Base-by-base conservation (phyloP, 2,888 invertebrate genomes). In the Athalia rosae region DNA sequence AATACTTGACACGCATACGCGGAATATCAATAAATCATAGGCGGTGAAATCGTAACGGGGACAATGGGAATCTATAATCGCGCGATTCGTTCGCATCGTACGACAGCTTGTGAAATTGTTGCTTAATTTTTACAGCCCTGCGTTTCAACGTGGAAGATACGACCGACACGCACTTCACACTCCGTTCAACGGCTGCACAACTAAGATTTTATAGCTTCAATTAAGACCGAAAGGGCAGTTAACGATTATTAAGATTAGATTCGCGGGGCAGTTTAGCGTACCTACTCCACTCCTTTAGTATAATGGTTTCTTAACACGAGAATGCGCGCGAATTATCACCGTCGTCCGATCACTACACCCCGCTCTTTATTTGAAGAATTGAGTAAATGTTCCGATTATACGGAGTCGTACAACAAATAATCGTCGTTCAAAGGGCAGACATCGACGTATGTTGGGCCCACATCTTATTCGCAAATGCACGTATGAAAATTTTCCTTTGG, bases 241-340 rank as follows among this genome's bases (percentile, higher is more conserved):
- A 71, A 71, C 71, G 71, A 71, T 71, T 71, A 71, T 71, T 71
- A 71, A 71, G 71, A 71, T 71, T 71, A 71, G 58, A 71, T 71
- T 71, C 58, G 58, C 71, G 45, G 58, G 28, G 71, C 45, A 71
- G 43, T 71, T 71, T 58, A 71, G 58, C 71, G 45, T 45, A 45
- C 58, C 56, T 43, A 28, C 28, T 28, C 28, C 43, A 58, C 45
- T 15, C 58, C 13, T n/a, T 45, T 58, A 43, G 13, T 11, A 15
- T 71, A 71, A 71, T 47, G 58, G 71, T 71, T 71, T 71, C 58
- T 71, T 58, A 71, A 58, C 71, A 71, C 71, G 58, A 71, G 56
- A 43, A 71, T 45, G 43, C 56, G 43, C 56, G 71, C 28, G 28
- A 28, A 28, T 71, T 71, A 56, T 45, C 56, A 45, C 13, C 71